Evolutionary conservation across 2,888 invertebrate genomes (phyloP).

Genomic region (Molorchus minor): DNA sequence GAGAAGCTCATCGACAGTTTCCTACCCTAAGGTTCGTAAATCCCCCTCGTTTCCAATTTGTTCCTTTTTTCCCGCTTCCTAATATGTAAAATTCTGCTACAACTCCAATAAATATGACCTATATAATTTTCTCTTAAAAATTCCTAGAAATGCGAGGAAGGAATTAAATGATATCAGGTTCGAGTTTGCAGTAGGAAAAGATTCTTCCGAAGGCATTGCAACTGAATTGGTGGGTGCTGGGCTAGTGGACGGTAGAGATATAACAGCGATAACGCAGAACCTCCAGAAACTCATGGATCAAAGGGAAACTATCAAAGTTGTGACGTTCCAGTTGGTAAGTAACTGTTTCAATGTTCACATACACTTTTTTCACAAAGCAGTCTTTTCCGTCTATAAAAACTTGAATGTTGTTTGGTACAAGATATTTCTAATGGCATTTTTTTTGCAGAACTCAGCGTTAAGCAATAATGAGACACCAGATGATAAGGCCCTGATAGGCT

Average conservation of each 20-base stretch:
- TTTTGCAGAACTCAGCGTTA: conserved; percentile 71
- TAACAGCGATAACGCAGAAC: conserved; percentile 91
- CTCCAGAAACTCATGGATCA: conserved; percentile 89
- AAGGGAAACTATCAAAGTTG: conserved; percentile 72
- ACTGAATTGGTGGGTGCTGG: conserved; percentile 94
- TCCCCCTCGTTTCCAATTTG: conserved; percentile 13
- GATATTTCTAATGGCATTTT: conserved; percentile 7
- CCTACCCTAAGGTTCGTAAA: conserved; percentile 46
- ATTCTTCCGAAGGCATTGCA: conserved; percentile 92
- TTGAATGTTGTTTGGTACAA: too few relatives aligned
- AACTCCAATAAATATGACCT: conserved; percentile 40
- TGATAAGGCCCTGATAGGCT: conserved; percentile 94
- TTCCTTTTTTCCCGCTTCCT: neutral
- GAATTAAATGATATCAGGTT: conserved; percentile 98
- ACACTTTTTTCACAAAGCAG: conserved; percentile 34
- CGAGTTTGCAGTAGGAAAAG: conserved; percentile 91
- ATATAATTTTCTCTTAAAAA: too few relatives aligned
- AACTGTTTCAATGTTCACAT: too few relatives aligned
- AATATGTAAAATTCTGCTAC: neutral
- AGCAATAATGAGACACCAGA: conserved; percentile 85
- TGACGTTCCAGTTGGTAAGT: conserved; percentile 89
- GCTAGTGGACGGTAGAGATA: conserved; percentile 90
- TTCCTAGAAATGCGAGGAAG: conserved; percentile 86
- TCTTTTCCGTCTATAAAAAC: too few relatives aligned
- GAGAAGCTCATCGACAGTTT: conserved; percentile 49